Evolutionary conservation across 1,140 invertebrate species (phyloP), one percentile per base, ranked within the genome.

Genomic region (Pseudomyrmex flavicornis): DNA sequence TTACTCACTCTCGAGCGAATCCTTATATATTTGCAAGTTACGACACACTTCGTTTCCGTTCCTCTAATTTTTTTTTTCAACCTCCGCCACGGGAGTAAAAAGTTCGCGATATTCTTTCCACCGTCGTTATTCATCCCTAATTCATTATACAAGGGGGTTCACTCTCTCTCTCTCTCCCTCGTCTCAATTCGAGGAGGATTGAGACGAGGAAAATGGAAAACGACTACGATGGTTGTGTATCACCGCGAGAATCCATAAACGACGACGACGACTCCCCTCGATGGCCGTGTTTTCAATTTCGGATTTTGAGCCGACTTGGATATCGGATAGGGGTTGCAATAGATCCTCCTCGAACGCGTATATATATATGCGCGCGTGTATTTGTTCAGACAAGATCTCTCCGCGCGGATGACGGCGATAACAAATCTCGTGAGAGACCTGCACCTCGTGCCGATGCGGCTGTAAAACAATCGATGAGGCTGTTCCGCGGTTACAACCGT

Each of bases 391-490:
- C 2, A 0, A 5, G 8, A 65, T 44, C 13, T 9, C 44, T 50
- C 26, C 9, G 1, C 1, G 17, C 17, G 12, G 7, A 26, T 26
- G 54, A 15, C 59, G 69, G 52, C 58, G 56, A 63, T 44, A 56
- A 80, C 69, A 75, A 85, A 72, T 86, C 73, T 74, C 79, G 44
- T 56, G 54, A 79, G 54, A 79, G 68, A 17, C 15, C 48, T 35
- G 35, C 5, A 58, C 50, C 17, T 17, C 35, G 8, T 20, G 17
- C 26, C 26, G 5, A 7, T 35, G 35, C 35, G 35, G 56, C 68
- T 50, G 77, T 88, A 86, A 84, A 88, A 88, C 87, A 86, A 88
- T 88, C 87, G 88, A 89, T 82, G 84, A 75, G 59, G 54, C 74
- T 65, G 61, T 65, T 48, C 46, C 56, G 56, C 3, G 66, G 65